Base-by-base conservation (phyloP, 2,113 vertebrate genomes). In the Chrysemys picta region DNA sequence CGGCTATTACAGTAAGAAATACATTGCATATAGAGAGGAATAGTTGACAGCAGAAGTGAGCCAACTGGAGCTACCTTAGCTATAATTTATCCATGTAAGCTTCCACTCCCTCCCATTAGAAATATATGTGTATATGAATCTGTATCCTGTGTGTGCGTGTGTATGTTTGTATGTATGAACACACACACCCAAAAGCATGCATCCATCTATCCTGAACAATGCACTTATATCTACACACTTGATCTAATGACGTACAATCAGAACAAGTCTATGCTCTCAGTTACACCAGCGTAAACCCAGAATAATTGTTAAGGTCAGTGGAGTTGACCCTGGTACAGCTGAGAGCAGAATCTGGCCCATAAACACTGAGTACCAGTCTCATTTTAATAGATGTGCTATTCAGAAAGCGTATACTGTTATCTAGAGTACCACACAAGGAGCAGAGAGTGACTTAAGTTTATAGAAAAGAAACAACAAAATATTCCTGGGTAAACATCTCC, bases 241-340 rank as follows among this genome's bases (percentile, higher is more conserved):
- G 47, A 1, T 2, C 49, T 29, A 6, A 38, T 0, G 29, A 29
- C 2, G 10, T 24, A 1, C 1, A 1, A 1, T 4, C 1, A 6
- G 42, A 78, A 24, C 42, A 42, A 78, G 42, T 29, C 9, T 78
- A 19, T 22, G 65, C 42, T 14, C 75, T 57, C 57, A 10, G 89
- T 5, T 7, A 25, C 83, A 50, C 3, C 84, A 54, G 62, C 27
- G 25, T 0, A 27, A 78, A 78, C 47, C 42, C 42, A 47, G 24
- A 47, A 8, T 25, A 47, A 47, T 12, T 4, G 25, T 25, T 27
- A 13, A 27, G 29, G 75, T 78, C 42, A 7, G 35, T 29, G 42
- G 42, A 47, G 24, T 47, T 78, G 24, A 78, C 8, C 9, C 49
- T 50, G 38, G 35, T 16, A 65, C 52, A 85, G 52, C 52, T 27